phyloP scores from a whole-genome alignment of 2,888 invertebrate genomes.

The Aelia acuminata region DNA sequence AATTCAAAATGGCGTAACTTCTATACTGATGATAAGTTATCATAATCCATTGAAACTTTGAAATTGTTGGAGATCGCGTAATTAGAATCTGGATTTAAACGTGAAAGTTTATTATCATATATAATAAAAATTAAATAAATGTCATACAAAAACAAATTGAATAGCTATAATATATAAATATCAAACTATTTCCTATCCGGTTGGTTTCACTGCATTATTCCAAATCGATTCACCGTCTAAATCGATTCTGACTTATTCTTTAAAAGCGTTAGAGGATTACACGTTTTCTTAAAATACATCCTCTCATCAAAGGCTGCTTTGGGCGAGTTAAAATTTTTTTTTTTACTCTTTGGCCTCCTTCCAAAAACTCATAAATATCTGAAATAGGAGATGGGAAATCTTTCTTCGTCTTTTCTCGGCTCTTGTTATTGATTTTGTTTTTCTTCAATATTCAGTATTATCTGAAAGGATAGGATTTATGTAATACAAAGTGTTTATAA shows the following conservation, averaged over 20 bases:
- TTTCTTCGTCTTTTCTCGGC: conserved; percentile 20
- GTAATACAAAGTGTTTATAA: not conserved
- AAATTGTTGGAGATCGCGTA: too few relatives aligned
- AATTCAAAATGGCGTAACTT: too few relatives aligned
- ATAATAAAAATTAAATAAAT: too few relatives aligned
- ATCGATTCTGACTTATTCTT: not conserved
- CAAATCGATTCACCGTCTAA: not conserved
- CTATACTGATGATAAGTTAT: too few relatives aligned
- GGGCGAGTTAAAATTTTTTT: not conserved
- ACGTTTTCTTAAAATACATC: conserved; percentile 29
- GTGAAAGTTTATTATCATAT: too few relatives aligned
- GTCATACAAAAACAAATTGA: too few relatives aligned
- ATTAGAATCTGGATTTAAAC: too few relatives aligned
- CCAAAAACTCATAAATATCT: conserved; percentile 44
- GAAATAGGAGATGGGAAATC: conserved; percentile 29
- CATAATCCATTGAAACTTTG: too few relatives aligned
- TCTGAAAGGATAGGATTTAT: not conserved
- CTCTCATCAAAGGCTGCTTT: conserved; percentile 41
- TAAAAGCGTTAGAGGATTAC: conserved; percentile 26
- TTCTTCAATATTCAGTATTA: not conserved
- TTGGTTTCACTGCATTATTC: not conserved
- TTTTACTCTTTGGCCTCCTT: not conserved
- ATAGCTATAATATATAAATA: too few relatives aligned
- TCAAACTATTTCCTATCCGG: not conserved
- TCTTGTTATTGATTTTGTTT: conserved; percentile 8